phyloP scores from a whole-genome alignment of 2,797 vertebrate species.

The Galago senegalensis region DNA sequence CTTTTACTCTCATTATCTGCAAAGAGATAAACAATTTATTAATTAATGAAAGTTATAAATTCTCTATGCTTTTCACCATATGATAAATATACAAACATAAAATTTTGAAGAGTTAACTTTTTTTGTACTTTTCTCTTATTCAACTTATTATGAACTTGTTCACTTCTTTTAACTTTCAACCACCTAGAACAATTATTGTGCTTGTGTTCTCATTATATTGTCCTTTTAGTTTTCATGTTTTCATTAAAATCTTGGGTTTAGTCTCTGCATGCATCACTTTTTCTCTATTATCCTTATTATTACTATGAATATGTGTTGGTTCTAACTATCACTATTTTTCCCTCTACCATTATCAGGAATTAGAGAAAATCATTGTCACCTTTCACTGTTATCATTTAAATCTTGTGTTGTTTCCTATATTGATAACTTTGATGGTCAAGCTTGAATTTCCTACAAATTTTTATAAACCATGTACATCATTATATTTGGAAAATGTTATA shows the following conservation, averaged over 20 bases:
- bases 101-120: neutral
- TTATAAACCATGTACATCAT: neutral
- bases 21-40: neutral
- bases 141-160: neutral
- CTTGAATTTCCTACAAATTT: constrained; percentile 24
- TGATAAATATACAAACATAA: neutral
- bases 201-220: neutral
- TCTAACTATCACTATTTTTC: neutral
- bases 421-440: neutral
- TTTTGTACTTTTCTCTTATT: neutral
- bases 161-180: neutral
- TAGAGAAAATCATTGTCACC: neutral
- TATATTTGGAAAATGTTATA: neutral
- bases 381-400: neutral
- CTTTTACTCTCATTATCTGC: neutral
- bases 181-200: neutral
- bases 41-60: neutral
- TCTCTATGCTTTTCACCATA: neutral
- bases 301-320: neutral
- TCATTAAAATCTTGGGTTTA: neutral
- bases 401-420: neutral
- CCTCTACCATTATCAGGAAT: neutral
- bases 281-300: neutral
- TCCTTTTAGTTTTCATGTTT: neutral
- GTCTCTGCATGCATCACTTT: neutral